These are phyloP conservation scores for Eilema griseolum DNA, from an alignment of 2,888 invertebrate genomes.

Conservation along the genomic window DNA sequence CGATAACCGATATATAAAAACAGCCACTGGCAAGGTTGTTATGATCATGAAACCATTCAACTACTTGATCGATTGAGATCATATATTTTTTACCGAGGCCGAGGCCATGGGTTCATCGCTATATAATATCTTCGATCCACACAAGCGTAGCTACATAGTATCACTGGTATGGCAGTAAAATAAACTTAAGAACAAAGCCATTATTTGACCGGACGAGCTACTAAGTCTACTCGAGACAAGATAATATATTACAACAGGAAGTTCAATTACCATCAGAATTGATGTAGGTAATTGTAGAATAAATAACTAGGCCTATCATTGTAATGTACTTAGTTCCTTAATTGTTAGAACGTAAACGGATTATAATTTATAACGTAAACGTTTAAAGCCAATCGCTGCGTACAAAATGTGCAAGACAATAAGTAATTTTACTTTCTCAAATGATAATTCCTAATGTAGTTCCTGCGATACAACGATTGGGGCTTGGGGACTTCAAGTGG, in stretches of 20 bases:
- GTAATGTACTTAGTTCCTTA: constrained; percentile 12
- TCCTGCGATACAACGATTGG: background rate
- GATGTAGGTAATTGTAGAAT: constrained; percentile 21
- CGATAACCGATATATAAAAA: background rate
- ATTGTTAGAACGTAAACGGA: constrained; percentile 11
- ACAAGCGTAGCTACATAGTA: background rate
- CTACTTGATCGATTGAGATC: constrained; percentile 14
- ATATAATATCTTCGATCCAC: background rate
- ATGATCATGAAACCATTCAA: background rate
- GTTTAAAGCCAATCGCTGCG: background rate
- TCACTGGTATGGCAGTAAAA: background rate
- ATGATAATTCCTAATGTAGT: background rate
- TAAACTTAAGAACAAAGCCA: constrained; percentile 5
- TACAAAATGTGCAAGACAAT: background rate
- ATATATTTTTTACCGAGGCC: constrained; percentile 32
- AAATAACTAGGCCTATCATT: constrained; percentile 10
- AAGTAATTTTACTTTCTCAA: background rate
- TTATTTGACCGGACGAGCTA: background rate
- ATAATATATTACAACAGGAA: constrained; percentile 22
- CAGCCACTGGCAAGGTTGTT: background rate
- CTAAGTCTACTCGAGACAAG: constrained; percentile 11
- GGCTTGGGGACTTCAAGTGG: background rate
- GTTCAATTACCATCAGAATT: constrained; percentile 25
- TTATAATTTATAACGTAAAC: background rate
- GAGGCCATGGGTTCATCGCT: constrained; percentile 28